Evolutionary conservation across 1,140 invertebrate species (phyloP), one percentile per base, ranked within the genome.

Genomic region (Proctacanthus coquilletti): DNA sequence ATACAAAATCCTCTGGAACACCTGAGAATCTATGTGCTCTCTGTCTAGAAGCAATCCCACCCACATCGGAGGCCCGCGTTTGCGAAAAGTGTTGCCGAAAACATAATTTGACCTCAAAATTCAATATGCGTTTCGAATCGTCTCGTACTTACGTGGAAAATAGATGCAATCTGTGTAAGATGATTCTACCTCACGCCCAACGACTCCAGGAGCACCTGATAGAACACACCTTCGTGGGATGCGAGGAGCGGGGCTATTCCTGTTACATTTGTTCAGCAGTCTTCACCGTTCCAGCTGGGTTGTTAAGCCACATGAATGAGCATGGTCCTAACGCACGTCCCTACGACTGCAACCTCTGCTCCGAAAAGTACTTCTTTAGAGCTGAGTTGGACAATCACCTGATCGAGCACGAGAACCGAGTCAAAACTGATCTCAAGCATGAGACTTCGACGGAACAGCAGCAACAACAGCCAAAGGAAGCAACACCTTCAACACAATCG

Each of bases 171-270:
- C 42, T 60, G 5, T 60, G 57, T 42, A 60, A 60, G 41, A 46
- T 54, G 43, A 52, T 54, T 17, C 32, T 60, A 32, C 52, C 52
- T 11, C 50, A 56, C 21, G 38, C 49, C 3, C 49, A 61, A 6
- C 79, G 86, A 44, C 70, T 94, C 2, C 88, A 94, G 59, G 75
- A 80, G 32, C 89, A 95, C 52, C 66, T 95, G 21, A 91, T 95
- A 35, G 87, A 93, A 46, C 89, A 95, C 53, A 91, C 82, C 1
- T 93, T 91, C 52, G 80, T 78, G 21, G 84, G 84, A 3, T 84
- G 83, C 42, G 76, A 76, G 30, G 55, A 60, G n/a, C 56, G 69
- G 2, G 78, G 83, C 30, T 87, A 82, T 49, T 78, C 75, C 3
- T 95, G 89, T 53, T 88, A 86, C 55, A 69, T 92, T 33, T 94